Conservation (phyloP, 2,888 invertebrate genomes). For the Gastrophysa polygoni region DNA sequence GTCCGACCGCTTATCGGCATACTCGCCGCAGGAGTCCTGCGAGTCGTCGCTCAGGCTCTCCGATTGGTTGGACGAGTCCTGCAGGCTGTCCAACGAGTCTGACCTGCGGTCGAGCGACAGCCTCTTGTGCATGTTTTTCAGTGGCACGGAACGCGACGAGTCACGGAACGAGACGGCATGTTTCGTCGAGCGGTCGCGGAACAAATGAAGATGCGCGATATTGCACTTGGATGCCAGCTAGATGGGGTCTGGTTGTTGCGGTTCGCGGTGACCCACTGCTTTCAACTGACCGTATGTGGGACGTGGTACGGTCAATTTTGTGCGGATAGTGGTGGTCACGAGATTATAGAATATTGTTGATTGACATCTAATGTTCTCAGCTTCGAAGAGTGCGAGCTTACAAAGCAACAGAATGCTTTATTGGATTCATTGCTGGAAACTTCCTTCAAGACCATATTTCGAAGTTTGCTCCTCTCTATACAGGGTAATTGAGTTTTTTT, state of each 20-base stretch:
- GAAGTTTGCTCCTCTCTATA: too few relatives aligned
- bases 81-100: slow-evolving; percentile 71
- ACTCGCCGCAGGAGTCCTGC: slow-evolving; percentile 49
- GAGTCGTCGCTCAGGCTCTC: slow-evolving; percentile 67
- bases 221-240: slow-evolving; percentile 40
- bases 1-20: slow-evolving; percentile 38
- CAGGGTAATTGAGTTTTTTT: too few relatives aligned
- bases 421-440: too few relatives aligned
- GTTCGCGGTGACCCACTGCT: slow-evolving; percentile 55
- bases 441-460: too few relatives aligned
- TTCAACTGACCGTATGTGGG: slow-evolving; percentile 49
- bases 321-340: neutral
- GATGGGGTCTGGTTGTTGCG: slow-evolving; percentile 55
- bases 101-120: slow-evolving; percentile 52
- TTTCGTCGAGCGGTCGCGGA: slow-evolving; percentile 20
- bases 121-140: slow-evolving; percentile 42
- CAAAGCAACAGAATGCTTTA: too few relatives aligned
- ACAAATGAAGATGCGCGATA: slow-evolving; percentile 31
- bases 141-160: neutral
- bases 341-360: neutral
- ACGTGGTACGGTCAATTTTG: slow-evolving; percentile 33
- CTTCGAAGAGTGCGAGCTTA: too few relatives aligned
- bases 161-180: slow-evolving; percentile 2
- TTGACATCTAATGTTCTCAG: too few relatives aligned
- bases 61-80: slow-evolving; percentile 71